A percentile compares a stretch with the other conserved stretches of the same genome.
Evolutionary conservation across 2,888 invertebrate genomes (phyloP).

Genomic region (Scaptomyza tumidula): DNA sequence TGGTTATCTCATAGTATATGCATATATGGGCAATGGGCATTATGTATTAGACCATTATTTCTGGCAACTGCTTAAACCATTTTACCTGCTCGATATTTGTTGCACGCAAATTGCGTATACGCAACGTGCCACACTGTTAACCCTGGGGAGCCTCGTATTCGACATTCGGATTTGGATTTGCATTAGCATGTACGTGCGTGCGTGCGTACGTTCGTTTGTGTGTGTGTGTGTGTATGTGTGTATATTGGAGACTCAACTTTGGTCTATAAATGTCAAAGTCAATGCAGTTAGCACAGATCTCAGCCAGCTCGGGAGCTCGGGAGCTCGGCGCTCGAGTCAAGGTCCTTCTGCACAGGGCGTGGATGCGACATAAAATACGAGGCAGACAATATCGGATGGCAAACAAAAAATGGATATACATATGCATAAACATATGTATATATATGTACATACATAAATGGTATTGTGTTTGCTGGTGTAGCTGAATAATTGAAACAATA

Average conservation of each 20-base stretch:
- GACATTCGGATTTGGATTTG: constrained; percentile 34
- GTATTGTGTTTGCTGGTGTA: constrained; percentile 16
- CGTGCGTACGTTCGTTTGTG: neutral
- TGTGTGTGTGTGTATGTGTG: neutral
- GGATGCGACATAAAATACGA: constrained; percentile 40
- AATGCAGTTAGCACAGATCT: constrained; percentile 66
- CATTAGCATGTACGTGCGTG: constrained; percentile 17
- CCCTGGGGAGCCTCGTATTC: constrained; percentile 31
- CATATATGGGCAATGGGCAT: no score
- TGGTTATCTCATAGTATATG: constrained; percentile 3
- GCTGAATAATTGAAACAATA: constrained; percentile 73
- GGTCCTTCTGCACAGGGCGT: constrained; percentile 35
- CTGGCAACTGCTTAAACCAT: constrained; percentile 20
- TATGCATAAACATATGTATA: neutral
- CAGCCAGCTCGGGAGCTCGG: constrained; percentile 26
- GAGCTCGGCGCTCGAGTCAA: constrained; percentile 43
- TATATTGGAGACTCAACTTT: constrained; percentile 5
- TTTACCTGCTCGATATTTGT: constrained; percentile 36
- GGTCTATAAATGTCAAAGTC: constrained; percentile 75
- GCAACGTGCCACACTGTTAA: constrained; percentile 28
- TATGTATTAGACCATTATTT: constrained; percentile 18
- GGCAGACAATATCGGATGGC: constrained; percentile 33
- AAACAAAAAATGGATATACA: constrained; percentile 4
- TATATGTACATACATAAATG: neutral
- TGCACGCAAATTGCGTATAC: constrained; percentile 55